Evolutionary conservation across 1,140 invertebrate species (phyloP).

Genomic region (Aphaenogaster floridana): DNA sequence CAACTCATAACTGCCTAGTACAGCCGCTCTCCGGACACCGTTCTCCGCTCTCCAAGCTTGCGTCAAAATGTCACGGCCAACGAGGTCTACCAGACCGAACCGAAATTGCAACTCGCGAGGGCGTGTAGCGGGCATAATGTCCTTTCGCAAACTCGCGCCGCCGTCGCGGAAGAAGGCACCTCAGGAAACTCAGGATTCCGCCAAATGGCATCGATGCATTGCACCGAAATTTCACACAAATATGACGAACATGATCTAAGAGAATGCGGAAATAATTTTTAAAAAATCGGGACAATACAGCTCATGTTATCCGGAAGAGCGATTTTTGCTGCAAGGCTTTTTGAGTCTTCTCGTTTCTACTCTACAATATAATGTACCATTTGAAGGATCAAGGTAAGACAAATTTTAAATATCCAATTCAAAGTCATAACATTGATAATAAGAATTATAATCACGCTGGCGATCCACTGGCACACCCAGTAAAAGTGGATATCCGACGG

Average conservation of each 20-base stretch:
- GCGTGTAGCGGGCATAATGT: slow-evolving; percentile 81
- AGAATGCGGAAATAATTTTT: background rate
- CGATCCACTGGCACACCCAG: background rate
- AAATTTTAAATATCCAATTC: slow-evolving; percentile 14
- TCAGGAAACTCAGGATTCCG: slow-evolving; percentile 50
- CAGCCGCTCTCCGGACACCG: slow-evolving; percentile 78
- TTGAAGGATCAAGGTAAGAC: background rate
- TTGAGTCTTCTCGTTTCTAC: background rate
- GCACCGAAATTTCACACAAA: slow-evolving; percentile 19
- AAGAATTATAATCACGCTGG: background rate
- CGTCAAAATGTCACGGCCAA: slow-evolving; percentile 86
- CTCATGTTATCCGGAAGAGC: background rate
- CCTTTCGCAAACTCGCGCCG: slow-evolving; percentile 72
- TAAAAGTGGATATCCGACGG: slow-evolving; percentile 15
- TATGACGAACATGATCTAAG: background rate
- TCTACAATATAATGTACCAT: background rate
- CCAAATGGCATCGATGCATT: slow-evolving; percentile 46
- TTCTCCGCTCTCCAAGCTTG: slow-evolving; percentile 78
- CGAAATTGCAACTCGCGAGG: slow-evolving; percentile 80
- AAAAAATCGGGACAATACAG: background rate
- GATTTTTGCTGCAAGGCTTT: background rate
- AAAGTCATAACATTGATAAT: slow-evolving; percentile 9
- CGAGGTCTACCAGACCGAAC: slow-evolving; percentile 84
- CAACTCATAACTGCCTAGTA: slow-evolving; percentile 85
- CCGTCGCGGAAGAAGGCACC: slow-evolving; percentile 64